Percentiles rank a stretch among this genome's conserved stretches.
Conservation (phyloP, 2,888 invertebrate genomes). For the Asteroscopus sphinx region DNA sequence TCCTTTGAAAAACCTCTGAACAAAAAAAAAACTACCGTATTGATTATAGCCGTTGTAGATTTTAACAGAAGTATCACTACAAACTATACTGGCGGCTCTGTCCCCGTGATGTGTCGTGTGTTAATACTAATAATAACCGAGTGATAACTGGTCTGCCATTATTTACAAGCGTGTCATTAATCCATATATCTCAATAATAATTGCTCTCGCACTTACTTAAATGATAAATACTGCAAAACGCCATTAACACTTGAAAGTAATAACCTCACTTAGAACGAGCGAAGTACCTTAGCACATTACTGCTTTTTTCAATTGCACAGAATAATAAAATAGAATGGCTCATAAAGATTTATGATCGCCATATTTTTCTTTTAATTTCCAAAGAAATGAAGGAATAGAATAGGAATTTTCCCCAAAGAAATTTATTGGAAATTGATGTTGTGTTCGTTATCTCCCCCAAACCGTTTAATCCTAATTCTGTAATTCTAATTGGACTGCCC, state of each 20-base stretch:
- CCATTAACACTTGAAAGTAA: constrained; percentile 38
- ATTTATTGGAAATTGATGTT: constrained; percentile 40
- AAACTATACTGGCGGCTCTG: too few species aligned
- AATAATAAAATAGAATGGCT: constrained; percentile 47
- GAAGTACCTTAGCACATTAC: constrained; percentile 32
- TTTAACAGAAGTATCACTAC: too few species aligned
- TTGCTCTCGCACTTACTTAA: constrained; percentile 6
- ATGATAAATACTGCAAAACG: constrained; percentile 33
- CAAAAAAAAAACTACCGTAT: too few species aligned
- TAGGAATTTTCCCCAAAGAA: constrained; percentile 19
- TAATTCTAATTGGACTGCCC: constrained; percentile 54
- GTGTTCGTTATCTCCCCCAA: constrained; percentile 42
- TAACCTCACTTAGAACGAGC: constrained; percentile 27
- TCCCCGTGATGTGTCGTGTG: too few species aligned
- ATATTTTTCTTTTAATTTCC: constrained; percentile 48
- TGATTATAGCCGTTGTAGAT: too few species aligned
- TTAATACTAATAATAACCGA: background rate
- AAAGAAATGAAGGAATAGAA: constrained; percentile 38
- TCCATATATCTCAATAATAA: constrained; percentile 3
- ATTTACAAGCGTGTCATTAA: background rate
- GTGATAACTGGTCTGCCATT: background rate
- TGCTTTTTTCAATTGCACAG: constrained; percentile 40
- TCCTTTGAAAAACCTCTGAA: too few species aligned
- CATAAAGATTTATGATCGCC: constrained; percentile 50
- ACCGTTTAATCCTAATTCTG: constrained; percentile 47